These are phyloP conservation scores for Hiodon tergisus DNA, from an alignment of 2,113 vertebrate genomes.

Conservation along the genomic window DNA sequence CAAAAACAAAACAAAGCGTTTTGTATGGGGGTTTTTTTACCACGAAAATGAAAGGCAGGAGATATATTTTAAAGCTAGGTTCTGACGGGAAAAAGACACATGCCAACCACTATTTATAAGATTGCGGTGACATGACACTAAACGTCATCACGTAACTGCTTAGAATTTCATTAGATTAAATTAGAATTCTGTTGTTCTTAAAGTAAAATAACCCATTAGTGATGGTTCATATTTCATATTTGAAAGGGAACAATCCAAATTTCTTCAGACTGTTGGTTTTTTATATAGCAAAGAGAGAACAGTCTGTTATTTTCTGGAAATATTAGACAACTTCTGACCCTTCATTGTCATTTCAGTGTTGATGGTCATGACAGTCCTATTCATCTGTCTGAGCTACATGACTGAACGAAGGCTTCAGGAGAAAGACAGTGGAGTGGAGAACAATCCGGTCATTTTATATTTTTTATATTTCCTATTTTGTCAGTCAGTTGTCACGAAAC, in stretches of 20 bases:
- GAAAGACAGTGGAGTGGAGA: constrained; percentile 25
- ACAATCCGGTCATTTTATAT: constrained; percentile 40
- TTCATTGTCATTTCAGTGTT: constrained; percentile 54
- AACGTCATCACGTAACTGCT: no score
- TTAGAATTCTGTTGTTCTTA: no score
- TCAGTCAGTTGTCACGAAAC: constrained; percentile 30
- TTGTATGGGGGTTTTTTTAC: no score
- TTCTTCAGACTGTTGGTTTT: constrained; percentile 8
- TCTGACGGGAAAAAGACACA: no score
- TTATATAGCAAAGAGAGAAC: constrained; percentile 12
- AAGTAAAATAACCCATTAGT: no score
- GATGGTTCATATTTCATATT: no score
- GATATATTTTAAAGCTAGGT: no score
- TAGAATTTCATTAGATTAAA: no score
- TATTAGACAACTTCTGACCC: constrained; percentile 54
- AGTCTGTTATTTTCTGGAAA: constrained; percentile 40
- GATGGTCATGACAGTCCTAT: constrained; percentile 53
- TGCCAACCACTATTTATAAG: no score
- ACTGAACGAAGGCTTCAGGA: constrained; percentile 48
- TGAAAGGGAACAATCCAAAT: background rate
- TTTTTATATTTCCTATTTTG: constrained; percentile 46
- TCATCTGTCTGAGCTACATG: constrained; percentile 47
- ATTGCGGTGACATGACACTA: no score
- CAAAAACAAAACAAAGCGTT: no score
- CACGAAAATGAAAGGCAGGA: no score